A percentile compares a stretch with the other conserved stretches of the same genome.
phyloP scores from a whole-genome alignment of 2,888 invertebrate genomes.

The Zhuqinia jingwanae region DNA sequence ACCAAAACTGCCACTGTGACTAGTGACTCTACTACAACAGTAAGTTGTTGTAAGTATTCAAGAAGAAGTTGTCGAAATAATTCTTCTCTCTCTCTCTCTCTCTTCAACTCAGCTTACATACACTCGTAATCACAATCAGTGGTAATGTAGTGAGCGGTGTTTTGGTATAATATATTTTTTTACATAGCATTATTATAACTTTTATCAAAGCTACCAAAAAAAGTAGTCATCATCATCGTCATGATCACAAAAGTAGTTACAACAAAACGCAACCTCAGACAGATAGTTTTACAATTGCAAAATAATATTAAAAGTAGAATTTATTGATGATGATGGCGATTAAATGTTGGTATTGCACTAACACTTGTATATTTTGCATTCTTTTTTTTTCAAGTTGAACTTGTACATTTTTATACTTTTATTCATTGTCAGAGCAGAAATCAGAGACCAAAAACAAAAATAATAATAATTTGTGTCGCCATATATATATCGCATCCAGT shows the following conservation, averaged over 20 bases:
- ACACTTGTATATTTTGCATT: background rate
- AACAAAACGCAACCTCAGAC: conserved; percentile 16
- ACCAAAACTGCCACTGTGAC: conserved; percentile 20
- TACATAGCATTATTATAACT: conserved; percentile 49
- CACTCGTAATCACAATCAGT: no score
- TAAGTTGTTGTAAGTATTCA: conserved; percentile 14
- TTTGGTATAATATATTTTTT: conserved; percentile 39
- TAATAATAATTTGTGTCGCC: no score
- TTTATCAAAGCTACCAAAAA: conserved; percentile 40
- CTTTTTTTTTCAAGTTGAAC: conserved; percentile 19
- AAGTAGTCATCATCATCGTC: conserved; percentile 33
- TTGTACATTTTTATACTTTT: conserved; percentile 15
- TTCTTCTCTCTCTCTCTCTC: no score
- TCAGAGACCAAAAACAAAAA: background rate
- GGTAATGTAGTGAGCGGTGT: conserved; percentile 6
- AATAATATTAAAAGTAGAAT: conserved; percentile 39
- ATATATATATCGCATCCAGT: no score
- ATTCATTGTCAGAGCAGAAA: conserved; percentile 9
- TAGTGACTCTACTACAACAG: no score
- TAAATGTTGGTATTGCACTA: background rate
- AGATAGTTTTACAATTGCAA: conserved; percentile 35
- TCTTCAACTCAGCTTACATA: background rate
- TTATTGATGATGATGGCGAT: background rate
- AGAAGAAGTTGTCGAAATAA: conserved; percentile 34
- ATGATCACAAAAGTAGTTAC: background rate